phyloP scores from a whole-genome alignment of 2,888 invertebrate species.

The Nymphalis polychloros region DNA sequence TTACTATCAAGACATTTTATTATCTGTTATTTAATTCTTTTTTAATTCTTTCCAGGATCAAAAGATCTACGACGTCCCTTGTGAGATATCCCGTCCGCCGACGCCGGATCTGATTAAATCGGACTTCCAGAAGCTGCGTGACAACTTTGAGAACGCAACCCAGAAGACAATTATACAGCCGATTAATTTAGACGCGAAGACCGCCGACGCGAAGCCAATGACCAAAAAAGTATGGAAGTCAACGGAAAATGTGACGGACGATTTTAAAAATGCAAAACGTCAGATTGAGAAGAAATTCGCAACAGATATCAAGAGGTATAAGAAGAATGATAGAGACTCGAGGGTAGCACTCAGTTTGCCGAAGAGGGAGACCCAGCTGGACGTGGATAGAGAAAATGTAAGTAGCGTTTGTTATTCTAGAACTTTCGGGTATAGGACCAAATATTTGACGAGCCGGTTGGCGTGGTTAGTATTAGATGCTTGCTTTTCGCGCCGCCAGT shows the following conservation, averaged over 20 bases:
- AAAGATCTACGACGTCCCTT: constrained; percentile 70
- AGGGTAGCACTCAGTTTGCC: constrained; percentile 49
- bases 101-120: constrained; percentile 52
- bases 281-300: constrained; percentile 51
- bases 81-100: constrained; percentile 48
- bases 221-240: constrained; percentile 45
- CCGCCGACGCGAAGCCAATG: constrained; percentile 42
- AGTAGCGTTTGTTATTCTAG: constrained; percentile 47
- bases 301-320: constrained; percentile 54
- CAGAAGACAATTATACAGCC: constrained; percentile 17
- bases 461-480: too few species aligned
- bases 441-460: too few species aligned
- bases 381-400: constrained; percentile 71
- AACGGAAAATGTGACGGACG: constrained; percentile 49
- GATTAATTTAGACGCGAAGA: constrained; percentile 5
- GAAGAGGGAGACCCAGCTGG: constrained; percentile 59
- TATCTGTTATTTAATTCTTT: background rate
- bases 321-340: constrained; percentile 41
- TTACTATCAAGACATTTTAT: too few species aligned
- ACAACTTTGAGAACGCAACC: constrained; percentile 60
- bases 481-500: too few species aligned
- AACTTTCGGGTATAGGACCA: background rate
- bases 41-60: constrained; percentile 58
- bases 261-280: constrained; percentile 41
- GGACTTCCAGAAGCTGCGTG: constrained; percentile 62